Evolutionary conservation across 2,797 vertebrate species (phyloP).

Genomic region (Zalophus californianus): DNA sequence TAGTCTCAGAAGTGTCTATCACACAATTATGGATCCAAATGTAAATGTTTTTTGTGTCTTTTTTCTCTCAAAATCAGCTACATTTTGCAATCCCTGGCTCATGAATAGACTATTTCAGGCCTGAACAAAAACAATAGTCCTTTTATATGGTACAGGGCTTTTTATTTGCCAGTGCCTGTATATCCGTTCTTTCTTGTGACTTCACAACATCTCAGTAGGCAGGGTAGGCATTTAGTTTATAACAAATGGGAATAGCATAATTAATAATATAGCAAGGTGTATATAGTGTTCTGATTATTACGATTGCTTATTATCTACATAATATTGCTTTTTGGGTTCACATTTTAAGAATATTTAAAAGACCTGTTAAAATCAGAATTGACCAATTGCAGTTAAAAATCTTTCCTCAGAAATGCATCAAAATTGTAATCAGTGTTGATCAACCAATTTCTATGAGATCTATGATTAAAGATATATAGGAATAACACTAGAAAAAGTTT

Average conservation of each 20-base stretch:
- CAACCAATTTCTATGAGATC: constrained; percentile 45
- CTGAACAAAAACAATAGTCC: neutral
- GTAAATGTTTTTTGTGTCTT: neutral
- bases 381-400: neutral
- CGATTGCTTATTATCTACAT: neutral
- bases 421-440: neutral
- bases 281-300: neutral
- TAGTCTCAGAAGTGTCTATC: neutral
- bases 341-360: constrained; percentile 42
- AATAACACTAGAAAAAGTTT: neutral
- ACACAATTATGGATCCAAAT: constrained; percentile 40
- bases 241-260: neutral
- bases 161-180: neutral
- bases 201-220: neutral
- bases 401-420: constrained; percentile 10
- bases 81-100: neutral
- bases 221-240: neutral
- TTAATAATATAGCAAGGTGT: neutral
- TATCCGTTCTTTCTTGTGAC: neutral
- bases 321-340: neutral
- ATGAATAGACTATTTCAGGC: neutral
- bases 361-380: constrained; percentile 32
- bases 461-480: neutral
- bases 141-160: neutral
- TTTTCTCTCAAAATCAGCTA: neutral